Evolutionary conservation across 2,797 vertebrate genomes (phyloP).

Genomic region (Crypturellus tataupa): DNA sequence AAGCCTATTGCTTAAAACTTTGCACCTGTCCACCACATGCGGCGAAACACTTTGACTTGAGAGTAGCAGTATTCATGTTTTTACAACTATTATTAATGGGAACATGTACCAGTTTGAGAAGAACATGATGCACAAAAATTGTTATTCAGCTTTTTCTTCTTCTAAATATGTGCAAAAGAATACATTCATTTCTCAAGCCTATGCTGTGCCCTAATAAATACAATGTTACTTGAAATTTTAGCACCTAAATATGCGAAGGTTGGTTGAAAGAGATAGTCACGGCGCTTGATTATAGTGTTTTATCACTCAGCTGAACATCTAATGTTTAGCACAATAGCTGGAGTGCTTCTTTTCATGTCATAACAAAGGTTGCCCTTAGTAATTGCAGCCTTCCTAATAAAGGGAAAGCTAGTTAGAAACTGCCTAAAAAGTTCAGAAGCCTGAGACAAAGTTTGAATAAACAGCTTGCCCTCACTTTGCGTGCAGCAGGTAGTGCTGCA

Average conservation of each 20-base stretch:
- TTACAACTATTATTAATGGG: background rate
- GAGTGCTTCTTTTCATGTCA: constrained; percentile 56
- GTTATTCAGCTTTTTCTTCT: constrained; percentile 13
- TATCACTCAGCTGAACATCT: constrained; percentile 39
- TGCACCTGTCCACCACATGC: background rate
- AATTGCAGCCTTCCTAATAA: constrained; percentile 63
- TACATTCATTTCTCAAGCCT: background rate
- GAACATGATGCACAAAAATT: background rate
- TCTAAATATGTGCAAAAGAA: background rate
- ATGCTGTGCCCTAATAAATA: background rate
- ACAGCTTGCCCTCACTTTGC: background rate
- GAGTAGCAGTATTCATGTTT: background rate
- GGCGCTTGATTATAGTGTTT: constrained; percentile 71
- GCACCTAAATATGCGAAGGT: background rate
- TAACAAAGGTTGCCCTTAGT: constrained; percentile 65
- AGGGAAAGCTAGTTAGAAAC: constrained; percentile 44
- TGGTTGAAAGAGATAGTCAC: constrained; percentile 45
- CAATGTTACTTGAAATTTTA: background rate
- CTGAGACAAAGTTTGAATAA: background rate
- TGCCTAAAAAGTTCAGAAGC: constrained; percentile 27
- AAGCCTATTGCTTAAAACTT: background rate
- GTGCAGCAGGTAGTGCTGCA: background rate
- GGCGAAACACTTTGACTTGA: background rate
- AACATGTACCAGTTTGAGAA: rapidly evolving
- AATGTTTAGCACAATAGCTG: constrained; percentile 43